Conservation (phyloP, 2,113 vertebrate species). For the Gasterosteus aculeatus region DNA sequence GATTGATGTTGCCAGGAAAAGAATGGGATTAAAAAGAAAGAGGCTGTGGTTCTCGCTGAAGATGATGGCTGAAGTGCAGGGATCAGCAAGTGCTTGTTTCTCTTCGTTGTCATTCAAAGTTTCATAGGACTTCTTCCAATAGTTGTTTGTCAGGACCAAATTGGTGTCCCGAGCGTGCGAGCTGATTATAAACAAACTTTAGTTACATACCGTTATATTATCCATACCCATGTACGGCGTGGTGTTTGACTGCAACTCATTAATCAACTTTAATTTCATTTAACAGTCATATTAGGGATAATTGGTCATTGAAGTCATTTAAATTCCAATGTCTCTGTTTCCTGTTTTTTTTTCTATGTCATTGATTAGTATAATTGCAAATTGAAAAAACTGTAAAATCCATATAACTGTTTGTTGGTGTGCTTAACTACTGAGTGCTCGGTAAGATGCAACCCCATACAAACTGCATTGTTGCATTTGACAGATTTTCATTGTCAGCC, state of each 20-base stretch:
- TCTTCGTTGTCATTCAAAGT: not conserved
- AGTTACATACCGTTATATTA: not conserved
- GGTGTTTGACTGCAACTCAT: not conserved
- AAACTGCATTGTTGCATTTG: slow-evolving; percentile 5
- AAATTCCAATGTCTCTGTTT: not conserved
- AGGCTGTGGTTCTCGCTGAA: not conserved
- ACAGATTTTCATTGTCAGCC: not conserved
- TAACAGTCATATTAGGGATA: not conserved
- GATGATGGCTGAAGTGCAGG: slow-evolving; percentile 3
- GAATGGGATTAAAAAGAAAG: slow-evolving; percentile 36
- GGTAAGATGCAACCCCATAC: not conserved
- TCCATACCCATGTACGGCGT: not conserved
- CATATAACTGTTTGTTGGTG: not conserved
- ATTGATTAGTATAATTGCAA: not conserved
- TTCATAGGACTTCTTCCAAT: too few relatives aligned
- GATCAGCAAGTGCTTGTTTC: not conserved
- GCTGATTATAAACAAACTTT: not conserved
- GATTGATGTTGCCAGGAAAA: slow-evolving; percentile 51
- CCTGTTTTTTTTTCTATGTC: not conserved
- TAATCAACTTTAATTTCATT: not conserved
- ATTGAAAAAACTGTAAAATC: not conserved
- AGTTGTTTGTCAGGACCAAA: not conserved
- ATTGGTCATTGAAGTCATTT: not conserved
- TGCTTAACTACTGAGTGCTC: not conserved
- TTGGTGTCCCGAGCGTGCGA: too few relatives aligned